Evolutionary conservation across 2,888 invertebrate species (phyloP), one percentile per base, ranked within the genome.

Genomic region (Malachius bipustulatus): DNA sequence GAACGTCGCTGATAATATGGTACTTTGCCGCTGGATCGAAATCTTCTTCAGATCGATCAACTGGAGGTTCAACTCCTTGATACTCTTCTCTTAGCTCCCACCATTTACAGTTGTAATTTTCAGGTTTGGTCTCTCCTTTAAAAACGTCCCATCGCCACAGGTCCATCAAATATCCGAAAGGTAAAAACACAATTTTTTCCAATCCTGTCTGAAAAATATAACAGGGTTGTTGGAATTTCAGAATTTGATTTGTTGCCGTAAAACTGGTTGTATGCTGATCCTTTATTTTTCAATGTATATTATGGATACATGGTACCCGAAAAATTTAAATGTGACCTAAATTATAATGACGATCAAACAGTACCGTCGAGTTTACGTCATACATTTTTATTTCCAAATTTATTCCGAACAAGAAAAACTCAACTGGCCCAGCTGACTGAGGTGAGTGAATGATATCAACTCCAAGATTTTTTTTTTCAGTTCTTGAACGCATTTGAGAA

Each of bases 11-110:
- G 34, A 75, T 63, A 10, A 79, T 62, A 47, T 82, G 81, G 45
- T 74, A 80, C 51, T 81, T 80, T 0, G 75, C 71, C 32, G 76
- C 78, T 1, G 76, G 69, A 50, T 77, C 77, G 38, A 77, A 77
- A 50, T 77, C 75, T 3, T 68, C 64, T 44, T 76, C 75, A 10
- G 65, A 65, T 42, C 77, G 64, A 11, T 69, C 63, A 1, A 69
- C 67, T 1, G 77, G 77, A 2, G 77, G 72, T 46, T 74, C 71
- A 1, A 78, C 57, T 1, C 77, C 77, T 50, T 77, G 77, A 12
- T 73, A 59, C 0, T 69, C 58, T 35, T 75, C 71, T 8, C 71
- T 60, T 32, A 75, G 62, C 35, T 61, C 65, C 74, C 75, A 77
- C 67, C 71, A 78, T 51, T 75, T 69, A 40, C 75, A 76, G 48